Evolutionary conservation across 2,888 invertebrate species (phyloP).

Genomic region (Latrodectus hesperus): DNA sequence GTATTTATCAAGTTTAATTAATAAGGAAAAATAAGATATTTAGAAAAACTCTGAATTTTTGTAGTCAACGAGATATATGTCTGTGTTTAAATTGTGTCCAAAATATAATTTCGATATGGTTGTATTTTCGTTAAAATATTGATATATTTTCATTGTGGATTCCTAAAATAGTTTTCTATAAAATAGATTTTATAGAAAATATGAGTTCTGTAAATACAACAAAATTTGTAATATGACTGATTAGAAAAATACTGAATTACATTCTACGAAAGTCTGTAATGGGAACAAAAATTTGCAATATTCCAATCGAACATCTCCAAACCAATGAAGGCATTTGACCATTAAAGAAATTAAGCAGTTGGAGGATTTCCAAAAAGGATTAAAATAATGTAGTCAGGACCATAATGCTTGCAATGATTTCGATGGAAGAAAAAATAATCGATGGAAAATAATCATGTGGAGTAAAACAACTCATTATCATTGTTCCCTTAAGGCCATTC

Average conservation of each 20-base stretch:
- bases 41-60: too few relatives aligned
- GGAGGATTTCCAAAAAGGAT: constrained; percentile 22
- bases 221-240: neutral
- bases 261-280: neutral
- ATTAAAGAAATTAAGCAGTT: constrained; percentile 28
- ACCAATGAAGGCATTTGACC: neutral
- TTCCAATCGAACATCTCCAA: neutral
- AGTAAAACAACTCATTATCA: constrained; percentile 53
- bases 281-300: neutral
- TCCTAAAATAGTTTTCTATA: too few relatives aligned
- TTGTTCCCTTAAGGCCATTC: constrained; percentile 30
- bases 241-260: neutral
- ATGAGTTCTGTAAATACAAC: neutral
- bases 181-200: too few relatives aligned
- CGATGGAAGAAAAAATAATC: constrained; percentile 21
- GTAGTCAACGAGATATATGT: too few relatives aligned
- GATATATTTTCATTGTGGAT: too few relatives aligned
- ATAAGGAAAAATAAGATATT: too few relatives aligned
- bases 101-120: too few relatives aligned
- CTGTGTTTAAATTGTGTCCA: too few relatives aligned
- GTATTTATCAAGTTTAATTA: too few relatives aligned
- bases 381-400: neutral
- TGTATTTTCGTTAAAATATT: too few relatives aligned
- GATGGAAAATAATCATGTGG: constrained; percentile 55
- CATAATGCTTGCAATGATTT: constrained; percentile 25